phyloP scores from a whole-genome alignment of 2,797 vertebrate genomes.

The Tiaroga cobitis region DNA sequence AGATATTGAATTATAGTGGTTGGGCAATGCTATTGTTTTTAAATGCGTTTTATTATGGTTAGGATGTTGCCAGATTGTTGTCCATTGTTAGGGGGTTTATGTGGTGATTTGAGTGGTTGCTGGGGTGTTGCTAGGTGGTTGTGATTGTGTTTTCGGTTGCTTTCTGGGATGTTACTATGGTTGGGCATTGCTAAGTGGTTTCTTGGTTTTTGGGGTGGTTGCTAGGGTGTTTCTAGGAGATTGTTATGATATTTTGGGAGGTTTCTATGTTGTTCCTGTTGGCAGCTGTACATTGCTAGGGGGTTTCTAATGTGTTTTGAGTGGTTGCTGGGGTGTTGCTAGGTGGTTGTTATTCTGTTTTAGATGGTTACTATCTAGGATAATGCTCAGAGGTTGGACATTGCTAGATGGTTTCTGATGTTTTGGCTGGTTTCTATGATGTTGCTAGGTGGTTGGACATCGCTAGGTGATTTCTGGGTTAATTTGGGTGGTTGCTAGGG shows the following conservation, averaged over 20 bases:
- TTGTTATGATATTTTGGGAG: too few species aligned
- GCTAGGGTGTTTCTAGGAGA: not conserved
- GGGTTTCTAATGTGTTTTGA: not conserved
- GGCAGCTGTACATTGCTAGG: not conserved
- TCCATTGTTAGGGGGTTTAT: accelerated
- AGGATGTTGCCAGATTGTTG: not conserved
- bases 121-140: not conserved
- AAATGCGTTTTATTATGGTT: not conserved
- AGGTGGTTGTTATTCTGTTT: not conserved
- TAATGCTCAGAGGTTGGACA: not conserved
- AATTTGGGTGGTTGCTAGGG: not conserved
- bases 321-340: not conserved
- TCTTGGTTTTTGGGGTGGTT: not conserved
- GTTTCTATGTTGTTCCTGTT: too few species aligned
- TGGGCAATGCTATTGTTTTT: not conserved
- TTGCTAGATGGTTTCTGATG: not conserved
- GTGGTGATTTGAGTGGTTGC: not conserved
- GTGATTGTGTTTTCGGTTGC: too few species aligned
- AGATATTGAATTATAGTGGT: not conserved
- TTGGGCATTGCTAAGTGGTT: not conserved
- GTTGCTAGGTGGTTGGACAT: not conserved
- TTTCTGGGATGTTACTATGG: not conserved
- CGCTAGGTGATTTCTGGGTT: not conserved
- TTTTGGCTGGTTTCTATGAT: not conserved
- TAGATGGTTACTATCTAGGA: not conserved